A percentile compares a stretch with the other conserved stretches of the same genome.
phyloP scores from a whole-genome alignment of 2,888 invertebrate species.

The Lamellibrachia columna region DNA sequence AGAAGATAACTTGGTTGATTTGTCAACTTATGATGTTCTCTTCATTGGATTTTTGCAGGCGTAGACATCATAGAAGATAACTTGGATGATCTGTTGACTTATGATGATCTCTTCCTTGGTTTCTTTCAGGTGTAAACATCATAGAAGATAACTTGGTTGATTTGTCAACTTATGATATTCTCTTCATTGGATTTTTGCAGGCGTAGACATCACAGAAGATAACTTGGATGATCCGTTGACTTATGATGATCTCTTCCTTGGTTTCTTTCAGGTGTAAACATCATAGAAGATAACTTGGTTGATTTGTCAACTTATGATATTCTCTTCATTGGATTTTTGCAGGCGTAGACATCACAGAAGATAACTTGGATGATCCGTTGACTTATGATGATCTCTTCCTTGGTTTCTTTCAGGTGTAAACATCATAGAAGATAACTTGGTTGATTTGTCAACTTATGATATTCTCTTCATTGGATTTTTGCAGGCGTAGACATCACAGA shows the following conservation, averaged over 20 bases:
- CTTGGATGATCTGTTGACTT: neutral
- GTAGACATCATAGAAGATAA: conserved; percentile 32
- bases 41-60: conserved; percentile 65
- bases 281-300: no score
- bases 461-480: no score
- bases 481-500: no score
- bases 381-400: neutral
- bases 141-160: conserved; percentile 65
- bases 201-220: conserved; percentile 33
- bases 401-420: conserved; percentile 54
- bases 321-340: no score
- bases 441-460: no score
- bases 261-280: conserved; percentile 65
- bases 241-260: conserved; percentile 65
- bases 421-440: no score
- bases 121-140: conserved; percentile 59
- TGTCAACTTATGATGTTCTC: no score
- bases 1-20: no score
- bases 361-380: neutral
- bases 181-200: conserved; percentile 65
- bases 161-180: conserved; percentile 63
- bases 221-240: conserved; percentile 60
- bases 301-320: no score
- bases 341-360: no score
- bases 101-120: neutral